phyloP scores from a whole-genome alignment of 2,888 invertebrate species.

The Phasia obesa region DNA sequence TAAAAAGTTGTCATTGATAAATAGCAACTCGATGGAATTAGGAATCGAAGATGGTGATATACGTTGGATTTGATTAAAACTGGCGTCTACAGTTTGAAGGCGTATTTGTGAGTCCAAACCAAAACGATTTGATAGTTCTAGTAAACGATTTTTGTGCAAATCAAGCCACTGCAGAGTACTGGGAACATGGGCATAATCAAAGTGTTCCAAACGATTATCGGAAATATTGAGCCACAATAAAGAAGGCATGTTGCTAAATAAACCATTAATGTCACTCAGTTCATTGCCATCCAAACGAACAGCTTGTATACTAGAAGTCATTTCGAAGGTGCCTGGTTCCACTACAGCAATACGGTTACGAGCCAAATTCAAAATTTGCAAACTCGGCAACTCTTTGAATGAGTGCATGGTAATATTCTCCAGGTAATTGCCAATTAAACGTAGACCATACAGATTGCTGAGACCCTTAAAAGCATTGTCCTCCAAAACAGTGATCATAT shows the following conservation, averaged over 20 bases:
- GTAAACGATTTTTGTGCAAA: conserved; percentile 92
- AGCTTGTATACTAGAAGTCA: conserved; percentile 91
- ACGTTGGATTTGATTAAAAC: conserved; percentile 92
- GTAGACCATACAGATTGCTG: conserved; percentile 92
- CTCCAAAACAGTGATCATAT: conserved; percentile 91
- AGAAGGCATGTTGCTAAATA: conserved; percentile 92
- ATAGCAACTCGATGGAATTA: conserved; percentile 92
- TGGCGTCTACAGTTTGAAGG: conserved; percentile 93
- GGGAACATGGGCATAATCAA: conserved; percentile 94
- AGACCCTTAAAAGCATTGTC: conserved; percentile 92
- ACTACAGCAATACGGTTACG: conserved; percentile 91
- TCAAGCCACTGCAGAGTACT: conserved; percentile 93
- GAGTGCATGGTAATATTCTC: conserved; percentile 91
- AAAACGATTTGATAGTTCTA: conserved; percentile 90
- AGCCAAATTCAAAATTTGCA: conserved; percentile 94
- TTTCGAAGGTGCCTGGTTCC: conserved; percentile 91
- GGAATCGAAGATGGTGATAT: conserved; percentile 90
- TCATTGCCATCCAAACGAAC: conserved; percentile 93
- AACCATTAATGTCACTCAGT: conserved; percentile 90
- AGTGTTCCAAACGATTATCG: conserved; percentile 93
- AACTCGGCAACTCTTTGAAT: conserved; percentile 89
- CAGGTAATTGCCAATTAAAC: conserved; percentile 94
- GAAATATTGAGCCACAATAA: conserved; percentile 95
- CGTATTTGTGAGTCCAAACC: conserved; percentile 87
- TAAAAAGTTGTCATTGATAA: conserved; percentile 94